These are phyloP conservation scores for Galerucella nymphaeae DNA, from an alignment of 2,888 invertebrate genomes.

Conservation along the genomic window DNA sequence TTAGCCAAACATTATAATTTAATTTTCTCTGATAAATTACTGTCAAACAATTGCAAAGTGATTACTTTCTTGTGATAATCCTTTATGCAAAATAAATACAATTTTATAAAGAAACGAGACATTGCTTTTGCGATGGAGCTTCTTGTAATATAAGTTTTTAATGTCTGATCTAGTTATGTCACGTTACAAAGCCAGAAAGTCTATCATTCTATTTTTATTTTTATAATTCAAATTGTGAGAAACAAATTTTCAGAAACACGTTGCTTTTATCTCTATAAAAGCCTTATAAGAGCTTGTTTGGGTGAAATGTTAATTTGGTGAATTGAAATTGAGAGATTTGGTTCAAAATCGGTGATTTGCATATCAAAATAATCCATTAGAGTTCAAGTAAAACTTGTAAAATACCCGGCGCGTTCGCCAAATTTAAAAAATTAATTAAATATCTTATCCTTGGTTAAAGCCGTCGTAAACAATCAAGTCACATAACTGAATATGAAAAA, in stretches of 20 bases:
- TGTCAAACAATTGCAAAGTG: not conserved
- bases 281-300: not conserved
- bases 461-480: no score
- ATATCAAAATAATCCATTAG: no score
- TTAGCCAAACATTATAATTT: not conserved
- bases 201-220: not conserved
- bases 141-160: not conserved
- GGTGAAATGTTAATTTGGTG: no score
- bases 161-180: constrained; percentile 1
- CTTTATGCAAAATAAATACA: no score
- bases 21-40: constrained; percentile 21
- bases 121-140: not conserved
- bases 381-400: no score
- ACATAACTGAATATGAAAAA: no score
- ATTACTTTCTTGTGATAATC: not conserved
- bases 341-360: no score
- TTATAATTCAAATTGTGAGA: not conserved
- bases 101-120: not conserved
- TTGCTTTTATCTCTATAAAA: not conserved
- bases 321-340: no score
- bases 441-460: no score
- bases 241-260: not conserved
- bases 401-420: no score
- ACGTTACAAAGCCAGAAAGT: not conserved
- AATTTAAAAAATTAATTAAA: no score